These are phyloP conservation scores for Ditula angustiorana DNA, from an alignment of 2,888 invertebrate genomes.

Conservation along the genomic window DNA sequence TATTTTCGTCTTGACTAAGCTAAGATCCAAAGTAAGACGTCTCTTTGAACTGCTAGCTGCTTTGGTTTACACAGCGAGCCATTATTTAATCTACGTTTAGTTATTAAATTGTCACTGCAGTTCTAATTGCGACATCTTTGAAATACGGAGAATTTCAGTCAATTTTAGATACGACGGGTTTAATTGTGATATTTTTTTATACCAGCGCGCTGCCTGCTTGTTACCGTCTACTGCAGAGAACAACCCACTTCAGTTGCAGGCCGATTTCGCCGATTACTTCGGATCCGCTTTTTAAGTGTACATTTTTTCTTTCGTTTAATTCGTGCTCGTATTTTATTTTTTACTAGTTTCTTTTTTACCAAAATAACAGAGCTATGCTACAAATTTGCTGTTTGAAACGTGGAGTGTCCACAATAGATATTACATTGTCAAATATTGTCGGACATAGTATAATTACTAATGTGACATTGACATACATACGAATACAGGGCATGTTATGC, in stretches of 20 bases:
- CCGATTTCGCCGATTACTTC: constrained; percentile 56
- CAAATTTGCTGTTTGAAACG: neutral
- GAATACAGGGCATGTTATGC: too few relatives aligned
- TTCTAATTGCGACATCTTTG: constrained; percentile 35
- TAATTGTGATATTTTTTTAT: constrained; percentile 32
- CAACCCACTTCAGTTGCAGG: constrained; percentile 66
- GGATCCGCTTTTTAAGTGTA: constrained; percentile 54
- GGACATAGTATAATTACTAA: too few relatives aligned
- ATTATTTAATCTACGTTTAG: constrained; percentile 35
- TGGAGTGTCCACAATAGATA: too few relatives aligned
- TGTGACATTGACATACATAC: too few relatives aligned
- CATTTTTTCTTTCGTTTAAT: constrained; percentile 45
- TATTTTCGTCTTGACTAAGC: constrained; percentile 35
- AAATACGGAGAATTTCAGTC: constrained; percentile 29
- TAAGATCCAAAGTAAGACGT: constrained; percentile 35
- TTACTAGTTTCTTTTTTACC: constrained; percentile 7
- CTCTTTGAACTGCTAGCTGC: constrained; percentile 25
- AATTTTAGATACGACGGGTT: constrained; percentile 37
- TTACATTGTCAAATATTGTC: too few relatives aligned
- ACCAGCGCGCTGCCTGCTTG: constrained; percentile 59
- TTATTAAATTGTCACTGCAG: constrained; percentile 24
- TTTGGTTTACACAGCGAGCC: constrained; percentile 31
- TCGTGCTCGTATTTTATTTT: constrained; percentile 13
- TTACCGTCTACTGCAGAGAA: constrained; percentile 62
- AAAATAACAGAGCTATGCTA: neutral